Evolutionary conservation across 2,888 invertebrate species (phyloP).

Genomic region (Margaritifera margaritifera): DNA sequence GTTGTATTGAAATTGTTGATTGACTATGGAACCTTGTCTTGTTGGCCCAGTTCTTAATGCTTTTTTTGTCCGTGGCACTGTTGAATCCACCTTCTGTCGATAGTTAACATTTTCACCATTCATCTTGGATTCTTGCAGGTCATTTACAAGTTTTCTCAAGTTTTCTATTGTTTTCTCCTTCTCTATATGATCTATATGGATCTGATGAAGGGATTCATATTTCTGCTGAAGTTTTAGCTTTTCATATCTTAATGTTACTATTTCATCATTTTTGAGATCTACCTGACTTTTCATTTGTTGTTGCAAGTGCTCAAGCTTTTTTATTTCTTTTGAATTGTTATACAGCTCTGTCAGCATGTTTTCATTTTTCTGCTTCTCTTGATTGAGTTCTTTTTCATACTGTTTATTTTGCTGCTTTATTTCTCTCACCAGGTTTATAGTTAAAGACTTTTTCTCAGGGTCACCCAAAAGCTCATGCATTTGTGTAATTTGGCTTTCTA

Average conservation of each 20-base stretch:
- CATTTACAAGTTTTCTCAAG: conserved; percentile 42
- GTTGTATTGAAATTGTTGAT: too few species aligned
- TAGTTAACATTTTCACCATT: conserved; percentile 31
- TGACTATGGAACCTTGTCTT: too few species aligned
- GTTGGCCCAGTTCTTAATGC: too few species aligned
- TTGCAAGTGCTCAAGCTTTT: conserved; percentile 41
- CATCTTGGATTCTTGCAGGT: conserved; percentile 28
- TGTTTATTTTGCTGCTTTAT: conserved; percentile 22
- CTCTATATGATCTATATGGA: conserved; percentile 41
- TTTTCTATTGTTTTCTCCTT: conserved; percentile 51
- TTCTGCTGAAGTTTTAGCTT: conserved; percentile 31
- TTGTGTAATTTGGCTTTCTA: conserved; percentile 40
- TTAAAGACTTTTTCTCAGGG: conserved; percentile 33
- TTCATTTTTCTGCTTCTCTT: conserved; percentile 42
- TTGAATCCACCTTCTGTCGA: conserved; percentile 9
- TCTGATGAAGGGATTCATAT: conserved; percentile 28
- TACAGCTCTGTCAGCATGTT: conserved; percentile 46
- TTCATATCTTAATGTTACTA: conserved; percentile 34
- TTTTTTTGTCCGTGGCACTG: neutral
- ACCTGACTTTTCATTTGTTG: conserved; percentile 35
- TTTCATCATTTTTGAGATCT: conserved; percentile 33
- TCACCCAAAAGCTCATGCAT: conserved; percentile 47
- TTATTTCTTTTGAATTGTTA: conserved; percentile 51
- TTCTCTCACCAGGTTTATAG: conserved; percentile 39
- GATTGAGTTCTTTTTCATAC: conserved; percentile 30